A percentile compares a stretch with the other conserved stretches of the same genome.
phyloP scores from a whole-genome alignment of 2,113 vertebrate species.

The Bambusicola thoracicus region DNA sequence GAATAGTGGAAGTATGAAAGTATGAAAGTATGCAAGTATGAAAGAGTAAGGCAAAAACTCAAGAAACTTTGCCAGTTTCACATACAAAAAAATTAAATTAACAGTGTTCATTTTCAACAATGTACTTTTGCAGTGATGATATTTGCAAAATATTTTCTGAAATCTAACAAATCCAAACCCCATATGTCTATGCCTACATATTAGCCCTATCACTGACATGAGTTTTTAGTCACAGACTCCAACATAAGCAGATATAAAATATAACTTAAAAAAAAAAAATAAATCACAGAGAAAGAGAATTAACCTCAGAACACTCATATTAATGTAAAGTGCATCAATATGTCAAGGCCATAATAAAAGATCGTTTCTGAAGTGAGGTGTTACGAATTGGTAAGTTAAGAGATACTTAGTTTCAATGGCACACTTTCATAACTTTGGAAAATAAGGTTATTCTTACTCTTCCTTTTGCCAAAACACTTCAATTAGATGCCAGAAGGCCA shows the following conservation, averaged over 20 bases:
- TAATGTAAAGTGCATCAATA: not conserved
- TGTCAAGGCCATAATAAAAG: not conserved
- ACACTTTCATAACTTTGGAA: not conserved
- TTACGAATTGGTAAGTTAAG: not conserved
- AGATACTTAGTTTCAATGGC: not conserved
- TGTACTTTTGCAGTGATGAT: not conserved
- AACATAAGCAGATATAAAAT: not conserved
- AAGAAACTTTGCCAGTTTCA: not conserved
- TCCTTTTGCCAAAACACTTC: not conserved
- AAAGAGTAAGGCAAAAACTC: not conserved
- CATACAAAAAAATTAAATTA: conserved; percentile 12
- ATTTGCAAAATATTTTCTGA: not conserved
- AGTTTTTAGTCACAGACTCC: not conserved
- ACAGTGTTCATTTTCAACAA: not conserved
- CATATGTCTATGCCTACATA: not conserved
- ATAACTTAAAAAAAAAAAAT: not conserved
- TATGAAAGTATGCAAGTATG: not conserved
- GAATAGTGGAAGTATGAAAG: not conserved
- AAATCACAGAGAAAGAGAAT: not conserved
- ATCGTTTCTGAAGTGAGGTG: not conserved
- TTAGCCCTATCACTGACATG: not conserved
- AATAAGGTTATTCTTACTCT: not conserved
- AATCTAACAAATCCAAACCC: not conserved
- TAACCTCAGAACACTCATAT: not conserved
- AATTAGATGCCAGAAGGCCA: not conserved